These are phyloP conservation scores for Catamblyrhynchus diadema DNA, from an alignment of 2,797 vertebrate genomes.

Conservation along the genomic window DNA sequence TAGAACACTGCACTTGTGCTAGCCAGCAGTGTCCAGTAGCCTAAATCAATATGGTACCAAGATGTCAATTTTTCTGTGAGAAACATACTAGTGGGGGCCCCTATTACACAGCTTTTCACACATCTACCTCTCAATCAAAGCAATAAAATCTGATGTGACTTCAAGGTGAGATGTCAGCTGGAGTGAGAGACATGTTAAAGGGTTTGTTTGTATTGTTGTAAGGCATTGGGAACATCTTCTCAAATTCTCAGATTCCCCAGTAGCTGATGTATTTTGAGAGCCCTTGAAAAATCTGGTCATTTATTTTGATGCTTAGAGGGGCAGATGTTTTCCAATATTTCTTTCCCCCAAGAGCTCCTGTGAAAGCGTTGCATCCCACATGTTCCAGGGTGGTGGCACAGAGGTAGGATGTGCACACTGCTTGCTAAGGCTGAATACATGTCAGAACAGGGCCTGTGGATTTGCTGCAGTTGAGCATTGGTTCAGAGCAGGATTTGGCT, in stretches of 20 bases:
- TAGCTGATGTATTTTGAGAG: not conserved
- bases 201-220: not conserved
- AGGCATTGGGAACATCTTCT: not conserved
- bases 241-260: not conserved
- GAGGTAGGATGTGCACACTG: not conserved
- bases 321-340: not conserved
- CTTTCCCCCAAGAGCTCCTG: not conserved
- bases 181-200: not conserved
- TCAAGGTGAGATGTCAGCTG: not conserved
- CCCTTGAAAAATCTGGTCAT: not conserved
- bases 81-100: not conserved
- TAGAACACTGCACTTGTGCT: not conserved
- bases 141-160: not conserved
- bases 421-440: not conserved
- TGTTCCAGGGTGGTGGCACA: not conserved
- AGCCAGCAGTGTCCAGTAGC: not conserved
- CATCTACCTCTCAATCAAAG: not conserved
- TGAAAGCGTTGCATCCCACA: rapidly evolving
- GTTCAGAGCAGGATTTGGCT: not conserved
- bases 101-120: not conserved
- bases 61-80: not conserved
- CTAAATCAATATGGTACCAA: not conserved
- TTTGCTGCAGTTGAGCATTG: not conserved
- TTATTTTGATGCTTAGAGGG: not conserved
- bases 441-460: not conserved